Percentiles rank a stretch among this genome's conserved stretches.
Conservation (phyloP, 2,888 invertebrate species). For the Chirona hameri region DNA sequence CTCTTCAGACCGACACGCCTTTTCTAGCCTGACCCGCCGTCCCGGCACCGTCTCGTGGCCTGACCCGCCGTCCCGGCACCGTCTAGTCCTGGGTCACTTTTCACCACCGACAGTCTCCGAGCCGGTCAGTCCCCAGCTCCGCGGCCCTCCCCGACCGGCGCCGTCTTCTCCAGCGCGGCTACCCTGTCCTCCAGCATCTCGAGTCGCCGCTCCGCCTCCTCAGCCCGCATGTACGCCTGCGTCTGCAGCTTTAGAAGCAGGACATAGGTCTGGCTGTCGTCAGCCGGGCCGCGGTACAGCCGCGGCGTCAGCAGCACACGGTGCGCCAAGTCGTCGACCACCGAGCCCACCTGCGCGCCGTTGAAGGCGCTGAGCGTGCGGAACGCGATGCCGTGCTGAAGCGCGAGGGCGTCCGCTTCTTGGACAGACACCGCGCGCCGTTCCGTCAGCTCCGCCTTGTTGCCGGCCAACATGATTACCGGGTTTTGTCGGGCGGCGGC, state of each 20-base stretch:
- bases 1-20: too few relatives aligned
- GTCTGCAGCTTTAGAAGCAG: conserved; percentile 13
- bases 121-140: not conserved
- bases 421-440: not conserved
- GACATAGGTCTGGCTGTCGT: not conserved
- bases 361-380: conserved; percentile 27
- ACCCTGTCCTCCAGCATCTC: not conserved
- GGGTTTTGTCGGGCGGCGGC: conserved; percentile 4
- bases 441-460: conserved; percentile 2
- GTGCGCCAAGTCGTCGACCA: conserved; percentile 23
- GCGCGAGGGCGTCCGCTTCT: not conserved
- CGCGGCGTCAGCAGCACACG: conserved; percentile 24
- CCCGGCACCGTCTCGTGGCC: too few relatives aligned
- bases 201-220: not conserved
- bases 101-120: too few relatives aligned
- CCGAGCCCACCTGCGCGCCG: not conserved
- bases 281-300: not conserved
- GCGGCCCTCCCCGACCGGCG: not conserved
- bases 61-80: too few relatives aligned
- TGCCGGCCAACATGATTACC: conserved; percentile 14
- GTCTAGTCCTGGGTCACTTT: too few relatives aligned
- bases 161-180: conserved; percentile 12
- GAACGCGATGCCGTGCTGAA: not conserved
- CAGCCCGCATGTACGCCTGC: conserved; percentile 6
- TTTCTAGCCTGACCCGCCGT: too few relatives aligned